phyloP scores from a whole-genome alignment of 2,888 invertebrate genomes.

The Trissolcus brochymenae region DNA sequence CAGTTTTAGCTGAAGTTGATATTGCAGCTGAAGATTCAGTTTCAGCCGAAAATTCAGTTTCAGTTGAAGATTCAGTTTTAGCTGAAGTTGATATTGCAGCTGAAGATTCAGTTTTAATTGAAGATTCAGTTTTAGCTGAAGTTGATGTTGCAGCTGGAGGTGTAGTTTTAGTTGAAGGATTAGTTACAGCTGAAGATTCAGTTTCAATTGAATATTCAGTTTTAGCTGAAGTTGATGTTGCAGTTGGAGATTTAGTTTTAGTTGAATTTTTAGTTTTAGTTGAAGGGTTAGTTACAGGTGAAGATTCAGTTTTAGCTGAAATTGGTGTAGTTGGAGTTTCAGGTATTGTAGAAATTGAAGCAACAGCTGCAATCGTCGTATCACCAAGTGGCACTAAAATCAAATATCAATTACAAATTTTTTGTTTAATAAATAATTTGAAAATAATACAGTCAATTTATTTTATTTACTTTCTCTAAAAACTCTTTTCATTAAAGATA shows the following conservation, averaged over 20 bases:
- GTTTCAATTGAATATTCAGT: not conserved
- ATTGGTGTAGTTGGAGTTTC: not conserved
- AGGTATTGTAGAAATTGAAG: not conserved
- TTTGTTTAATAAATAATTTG: too few relatives aligned
- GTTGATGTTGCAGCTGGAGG: not conserved
- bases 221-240: slow-evolving; percentile 5
- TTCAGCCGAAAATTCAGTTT: too few relatives aligned
- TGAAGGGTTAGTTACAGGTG: not conserved
- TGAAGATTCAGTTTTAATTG: not conserved
- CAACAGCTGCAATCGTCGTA: not conserved
- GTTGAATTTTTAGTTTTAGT: too few relatives aligned
- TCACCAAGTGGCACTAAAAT: too few relatives aligned
- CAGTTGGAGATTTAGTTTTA: not conserved
- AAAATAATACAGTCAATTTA: too few relatives aligned
- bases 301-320: not conserved
- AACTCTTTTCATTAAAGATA: too few relatives aligned
- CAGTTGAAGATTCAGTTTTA: too few relatives aligned
- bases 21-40: too few relatives aligned
- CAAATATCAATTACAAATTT: too few relatives aligned
- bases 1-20: not conserved
- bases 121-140: not conserved
- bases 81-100: not conserved
- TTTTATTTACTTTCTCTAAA: too few relatives aligned
- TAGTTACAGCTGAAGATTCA: not conserved
- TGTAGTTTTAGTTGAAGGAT: not conserved